Evolutionary conservation across 2,113 vertebrate genomes (phyloP), one percentile per base, ranked within the genome.

Genomic region (Elanus axillaris): DNA sequence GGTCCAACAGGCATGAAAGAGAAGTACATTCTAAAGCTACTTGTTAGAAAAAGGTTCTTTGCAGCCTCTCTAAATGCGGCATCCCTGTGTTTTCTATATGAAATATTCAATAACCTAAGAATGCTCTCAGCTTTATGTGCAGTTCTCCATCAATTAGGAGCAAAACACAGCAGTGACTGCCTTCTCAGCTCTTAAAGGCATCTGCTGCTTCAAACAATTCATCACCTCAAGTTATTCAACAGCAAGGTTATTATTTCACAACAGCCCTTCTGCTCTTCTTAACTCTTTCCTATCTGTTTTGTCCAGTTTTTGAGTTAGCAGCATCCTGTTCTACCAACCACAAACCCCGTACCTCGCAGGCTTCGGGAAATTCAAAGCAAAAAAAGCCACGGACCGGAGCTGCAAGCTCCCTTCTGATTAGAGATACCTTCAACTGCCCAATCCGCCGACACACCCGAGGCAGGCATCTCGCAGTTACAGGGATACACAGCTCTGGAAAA

Each of bases 71-170:
- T 56, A 62, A 84, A 58, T 8, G 45, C 68, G 81, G 68, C 81
- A 60, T 66, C 76, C 50, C 23, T 45, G 52, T 36, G 60, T 80
- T 82, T 81, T 86, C 73, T 40, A 6, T 67, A 91, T 90, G 86
- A 93, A 95, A 96, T 92, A 94, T 91, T 91, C 91, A 88, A 76
- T 32, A 59, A 59, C 25, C 74, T 69, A 60, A 64, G 93, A 62
- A 76, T 7, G 68, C 59, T 85, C 71, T 64, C 95, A 91, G 84
- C 88, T 74, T 88, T 59, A 59, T 40, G n/a, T 53, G 80, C 52
- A 43, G 93, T 45, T 81, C 92, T 89, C 68, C 80, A 87, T 93
- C 94, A 93, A 83, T 93, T 86, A 94, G 88, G 76, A 75, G 64
- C 53, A 78, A 79, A 88, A 73, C 93, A 77, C 66, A 47, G 91